Percentiles rank a stretch among this genome's conserved stretches.
These are phyloP conservation scores for Micropterix aruncella DNA, from an alignment of 2,888 invertebrate genomes.

Conservation along the genomic window DNA sequence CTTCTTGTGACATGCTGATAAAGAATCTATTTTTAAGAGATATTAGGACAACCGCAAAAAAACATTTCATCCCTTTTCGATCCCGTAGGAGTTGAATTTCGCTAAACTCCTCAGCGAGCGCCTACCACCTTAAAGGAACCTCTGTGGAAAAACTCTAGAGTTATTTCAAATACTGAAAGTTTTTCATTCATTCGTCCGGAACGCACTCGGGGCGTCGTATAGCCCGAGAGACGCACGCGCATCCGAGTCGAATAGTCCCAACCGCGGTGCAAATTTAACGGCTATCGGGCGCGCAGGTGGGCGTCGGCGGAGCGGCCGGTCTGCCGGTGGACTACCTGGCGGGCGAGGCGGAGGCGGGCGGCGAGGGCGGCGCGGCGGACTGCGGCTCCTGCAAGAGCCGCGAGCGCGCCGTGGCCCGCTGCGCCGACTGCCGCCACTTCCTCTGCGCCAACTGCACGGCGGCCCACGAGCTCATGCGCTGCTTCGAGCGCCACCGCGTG, in stretches of 20 bases:
- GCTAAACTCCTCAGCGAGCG: no score
- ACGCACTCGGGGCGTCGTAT: no score
- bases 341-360: constrained; percentile 70
- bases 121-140: no score
- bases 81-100: no score
- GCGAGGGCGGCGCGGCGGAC: constrained; percentile 56
- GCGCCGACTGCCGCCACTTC: constrained; percentile 90
- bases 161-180: no score
- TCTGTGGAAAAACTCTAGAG: no score
- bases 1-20: no score
- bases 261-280: background rate
- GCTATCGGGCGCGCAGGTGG: constrained; percentile 34
- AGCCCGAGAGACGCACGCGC: background rate
- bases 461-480: constrained; percentile 93
- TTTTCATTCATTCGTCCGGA: no score
- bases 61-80: no score
- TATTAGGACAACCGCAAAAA: no score
- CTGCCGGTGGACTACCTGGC: constrained; percentile 77
- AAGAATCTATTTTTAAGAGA: no score
- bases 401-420: constrained; percentile 86
- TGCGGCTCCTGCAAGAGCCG: constrained; percentile 95
- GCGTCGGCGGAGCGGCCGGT: constrained; percentile 60
- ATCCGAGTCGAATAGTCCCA: background rate
- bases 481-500: constrained; percentile 90
- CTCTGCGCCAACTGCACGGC: constrained; percentile 89